Base-by-base conservation (phyloP, 2,113 vertebrate genomes). In the Phoenicopterus ruber region DNA sequence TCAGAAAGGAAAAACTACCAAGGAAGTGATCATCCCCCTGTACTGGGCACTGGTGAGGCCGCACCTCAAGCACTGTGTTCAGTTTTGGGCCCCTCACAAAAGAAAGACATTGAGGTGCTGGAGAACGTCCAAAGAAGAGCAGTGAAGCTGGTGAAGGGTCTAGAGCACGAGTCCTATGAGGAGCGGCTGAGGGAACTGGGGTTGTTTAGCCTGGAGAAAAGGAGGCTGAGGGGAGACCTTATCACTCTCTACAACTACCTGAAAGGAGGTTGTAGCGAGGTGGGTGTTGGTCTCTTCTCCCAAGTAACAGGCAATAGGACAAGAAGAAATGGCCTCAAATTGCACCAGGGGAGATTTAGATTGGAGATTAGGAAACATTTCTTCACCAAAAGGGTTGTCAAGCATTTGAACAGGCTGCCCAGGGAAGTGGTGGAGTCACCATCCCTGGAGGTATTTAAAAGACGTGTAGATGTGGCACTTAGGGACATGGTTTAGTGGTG, bases 41-140 rank as follows among this genome's bases (percentile, higher is more conserved):
- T 62, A 24, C 9, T 36, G 0, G 1, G 50, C 32, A 32, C 7
- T 32, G 9, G 22, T 73, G 17, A 74, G 38, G 19, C 17, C 1
- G 1, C 22, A 54, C 15, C 17, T 74, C 1, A 4, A 63, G 8
- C 38, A 2, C 20, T 54, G 12, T 20, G 3, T 36, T 54, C 20
- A 19, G 4, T 46, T 84, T 36, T 57, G 26, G 10, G 10, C 2
- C 8, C 6, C 9, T 66, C 50, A 55, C 20, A n/a, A n/a, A n/a
- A n/a, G n/a, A n/a, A n/a, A n/a, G n/a, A 32, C 16, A 13, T 5
- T 14, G 21, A 61, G 29, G 18, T 46, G 8, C 13, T 61, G 57
- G 31, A 83, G 13, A 0, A 0, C 2, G 3, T 50, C 31, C 28
- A 66, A 2, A 49, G 62, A 50, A 76, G 7, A 0, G 7, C 13